phyloP scores from a whole-genome alignment of 2,797 vertebrate species.

The Darevskia mixta region DNA sequence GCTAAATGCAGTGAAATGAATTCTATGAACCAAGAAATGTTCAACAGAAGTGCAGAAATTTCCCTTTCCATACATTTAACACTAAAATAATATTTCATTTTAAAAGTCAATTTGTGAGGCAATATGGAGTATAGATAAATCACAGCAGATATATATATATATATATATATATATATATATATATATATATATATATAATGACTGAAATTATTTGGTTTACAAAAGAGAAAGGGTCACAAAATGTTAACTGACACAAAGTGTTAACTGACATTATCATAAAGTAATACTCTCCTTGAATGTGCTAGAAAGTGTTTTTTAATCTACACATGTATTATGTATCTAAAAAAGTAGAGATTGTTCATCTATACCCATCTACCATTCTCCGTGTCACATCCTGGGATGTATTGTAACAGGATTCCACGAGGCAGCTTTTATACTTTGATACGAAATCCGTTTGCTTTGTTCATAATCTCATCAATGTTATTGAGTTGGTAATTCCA shows the following conservation, averaged over 20 bases:
- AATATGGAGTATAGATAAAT: conserved; percentile 22
- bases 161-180: no score
- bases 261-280: background rate
- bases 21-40: conserved; percentile 22
- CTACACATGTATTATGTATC: background rate
- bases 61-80: conserved; percentile 29
- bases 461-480: background rate
- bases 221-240: conserved; percentile 27
- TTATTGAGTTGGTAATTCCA: background rate
- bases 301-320: background rate
- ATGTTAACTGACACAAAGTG: background rate
- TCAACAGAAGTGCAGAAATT: conserved; percentile 27
- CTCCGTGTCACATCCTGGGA: background rate
- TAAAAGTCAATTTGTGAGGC: conserved; percentile 28
- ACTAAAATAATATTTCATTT: conserved; percentile 43
- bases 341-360: background rate
- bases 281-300: background rate
- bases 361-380: background rate
- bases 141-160: background rate
- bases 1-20: conserved; percentile 28
- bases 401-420: background rate
- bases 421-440: background rate
- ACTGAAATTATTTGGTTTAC: background rate
- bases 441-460: background rate
- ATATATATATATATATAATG: no score